Evolutionary conservation across 2,888 invertebrate species (phyloP).

Genomic region (Tipula vernalis): DNA sequence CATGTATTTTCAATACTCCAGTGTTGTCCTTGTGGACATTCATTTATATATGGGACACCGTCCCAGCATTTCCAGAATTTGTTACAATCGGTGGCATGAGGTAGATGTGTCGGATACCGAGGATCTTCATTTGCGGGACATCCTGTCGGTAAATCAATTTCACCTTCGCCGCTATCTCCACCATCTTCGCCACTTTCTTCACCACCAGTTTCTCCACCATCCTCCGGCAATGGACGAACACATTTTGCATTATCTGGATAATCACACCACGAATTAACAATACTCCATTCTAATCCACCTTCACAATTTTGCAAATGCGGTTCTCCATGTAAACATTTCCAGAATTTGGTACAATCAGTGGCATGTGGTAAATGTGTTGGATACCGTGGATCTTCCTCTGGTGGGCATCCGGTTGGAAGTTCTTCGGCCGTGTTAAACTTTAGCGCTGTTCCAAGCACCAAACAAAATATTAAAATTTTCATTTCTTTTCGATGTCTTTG

Average conservation of each 20-base stretch:
- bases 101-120: too few species aligned
- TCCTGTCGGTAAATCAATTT: too few species aligned
- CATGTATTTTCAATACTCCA: conserved; percentile 10
- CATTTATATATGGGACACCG: conserved; percentile 8
- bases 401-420: not conserved
- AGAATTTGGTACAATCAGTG: conserved; percentile 14
- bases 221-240: not conserved
- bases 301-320: conserved; percentile 12
- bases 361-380: not conserved
- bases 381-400: too few species aligned
- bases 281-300: conserved; percentile 13
- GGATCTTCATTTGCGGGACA: too few species aligned
- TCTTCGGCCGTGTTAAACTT: not conserved
- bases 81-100: not conserved
- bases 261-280: conserved; percentile 4
- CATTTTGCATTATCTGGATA: conserved; percentile 9
- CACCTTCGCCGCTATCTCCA: too few species aligned
- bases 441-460: not conserved
- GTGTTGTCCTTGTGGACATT: conserved; percentile 13
- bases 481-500: not conserved
- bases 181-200: too few species aligned
- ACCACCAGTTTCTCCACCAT: not conserved
- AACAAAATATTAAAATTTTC: not conserved
- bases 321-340: conserved; percentile 13
- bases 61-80: conserved; percentile 15